These are phyloP conservation scores for Podarcis muralis DNA, from an alignment of 2,113 vertebrate genomes.

Conservation along the genomic window DNA sequence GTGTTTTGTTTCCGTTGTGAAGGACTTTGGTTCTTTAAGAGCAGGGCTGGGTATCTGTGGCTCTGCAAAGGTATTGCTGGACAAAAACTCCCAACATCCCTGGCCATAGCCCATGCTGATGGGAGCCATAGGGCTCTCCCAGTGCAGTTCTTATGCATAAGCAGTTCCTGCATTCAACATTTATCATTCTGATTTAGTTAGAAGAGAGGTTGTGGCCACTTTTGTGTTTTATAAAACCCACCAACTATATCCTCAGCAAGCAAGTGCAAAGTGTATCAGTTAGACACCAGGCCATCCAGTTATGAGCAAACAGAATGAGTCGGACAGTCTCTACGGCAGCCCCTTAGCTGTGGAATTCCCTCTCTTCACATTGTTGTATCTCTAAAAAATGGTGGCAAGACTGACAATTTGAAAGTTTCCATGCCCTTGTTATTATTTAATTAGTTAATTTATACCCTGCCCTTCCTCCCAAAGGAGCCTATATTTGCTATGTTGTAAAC, in stretches of 20 bases:
- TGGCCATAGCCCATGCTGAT: not conserved
- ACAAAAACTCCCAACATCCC: not conserved
- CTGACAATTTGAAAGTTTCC: no score
- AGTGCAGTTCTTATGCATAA: not conserved
- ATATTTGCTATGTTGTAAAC: not conserved
- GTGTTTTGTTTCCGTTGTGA: no score
- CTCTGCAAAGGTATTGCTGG: not conserved
- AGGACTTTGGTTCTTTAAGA: no score
- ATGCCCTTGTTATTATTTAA: no score
- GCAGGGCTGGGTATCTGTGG: no score
- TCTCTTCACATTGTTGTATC: no score
- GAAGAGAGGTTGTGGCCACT: not conserved
- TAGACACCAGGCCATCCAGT: not conserved
- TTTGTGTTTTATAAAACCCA: not conserved
- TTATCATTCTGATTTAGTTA: not conserved
- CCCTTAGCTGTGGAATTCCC: no score
- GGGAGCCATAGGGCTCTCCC: not conserved
- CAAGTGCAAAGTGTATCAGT: not conserved
- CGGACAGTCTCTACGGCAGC: no score
- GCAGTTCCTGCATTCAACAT: no score
- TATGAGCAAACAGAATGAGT: not conserved
- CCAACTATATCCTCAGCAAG: not conserved
- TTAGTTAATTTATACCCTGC: not conserved
- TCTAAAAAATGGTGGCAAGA: no score
- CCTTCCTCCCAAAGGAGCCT: not conserved